phyloP scores from a whole-genome alignment of 2,888 invertebrate genomes.

The Phania funesta region DNA sequence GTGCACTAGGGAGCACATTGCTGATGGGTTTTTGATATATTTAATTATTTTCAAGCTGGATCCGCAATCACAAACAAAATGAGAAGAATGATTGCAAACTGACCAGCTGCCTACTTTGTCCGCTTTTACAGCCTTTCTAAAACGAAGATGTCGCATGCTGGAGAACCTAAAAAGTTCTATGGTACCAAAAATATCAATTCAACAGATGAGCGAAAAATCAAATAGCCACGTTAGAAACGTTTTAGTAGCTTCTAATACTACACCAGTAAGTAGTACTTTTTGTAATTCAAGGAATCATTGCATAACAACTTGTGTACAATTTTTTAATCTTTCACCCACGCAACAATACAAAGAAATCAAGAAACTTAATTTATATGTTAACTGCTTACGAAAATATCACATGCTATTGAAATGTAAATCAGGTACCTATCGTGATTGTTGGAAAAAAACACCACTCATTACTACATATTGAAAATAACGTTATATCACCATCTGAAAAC shows the following conservation, averaged over 20 bases:
- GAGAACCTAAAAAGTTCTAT: constrained; percentile 38
- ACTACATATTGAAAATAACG: constrained; percentile 45
- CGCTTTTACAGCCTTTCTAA: constrained; percentile 39
- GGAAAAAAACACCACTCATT: constrained; percentile 59
- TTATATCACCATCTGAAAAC: neutral
- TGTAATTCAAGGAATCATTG: constrained; percentile 36
- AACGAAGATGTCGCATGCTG: constrained; percentile 33
- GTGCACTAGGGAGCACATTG: constrained; percentile 35
- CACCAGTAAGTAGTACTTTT: constrained; percentile 3
- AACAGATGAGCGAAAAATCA: constrained; percentile 8
- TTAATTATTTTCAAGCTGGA: constrained; percentile 51
- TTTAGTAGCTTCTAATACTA: constrained; percentile 13
- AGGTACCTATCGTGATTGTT: constrained; percentile 52
- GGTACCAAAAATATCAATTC: neutral
- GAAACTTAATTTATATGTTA: constrained; percentile 53
- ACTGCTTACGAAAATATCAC: constrained; percentile 62
- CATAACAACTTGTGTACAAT: constrained; percentile 25
- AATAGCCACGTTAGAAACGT: constrained; percentile 6
- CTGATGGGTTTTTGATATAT: constrained; percentile 48
- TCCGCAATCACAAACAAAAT: constrained; percentile 9
- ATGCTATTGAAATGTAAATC: constrained; percentile 57
- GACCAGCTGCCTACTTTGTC: constrained; percentile 29
- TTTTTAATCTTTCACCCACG: constrained; percentile 27
- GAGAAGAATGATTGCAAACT: neutral
- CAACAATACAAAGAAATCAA: constrained; percentile 44